These are phyloP conservation scores for Cololabis saira DNA, from an alignment of 2,113 vertebrate genomes.

Conservation along the genomic window DNA sequence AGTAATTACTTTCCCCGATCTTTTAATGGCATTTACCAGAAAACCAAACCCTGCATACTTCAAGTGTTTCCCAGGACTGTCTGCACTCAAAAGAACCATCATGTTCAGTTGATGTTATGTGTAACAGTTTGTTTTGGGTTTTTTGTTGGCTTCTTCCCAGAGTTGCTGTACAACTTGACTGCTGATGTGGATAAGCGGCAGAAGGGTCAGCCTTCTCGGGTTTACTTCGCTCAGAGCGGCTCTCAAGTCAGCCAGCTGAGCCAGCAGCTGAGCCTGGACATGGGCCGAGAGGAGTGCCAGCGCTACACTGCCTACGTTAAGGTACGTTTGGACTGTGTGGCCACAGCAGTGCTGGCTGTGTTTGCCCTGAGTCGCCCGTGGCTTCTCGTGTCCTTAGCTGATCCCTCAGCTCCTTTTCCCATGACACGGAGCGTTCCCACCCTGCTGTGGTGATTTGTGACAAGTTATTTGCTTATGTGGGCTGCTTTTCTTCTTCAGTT, in stretches of 20 bases:
- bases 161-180: conserved; percentile 90
- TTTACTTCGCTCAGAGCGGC: conserved; percentile 88
- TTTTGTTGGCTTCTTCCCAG: conserved; percentile 71
- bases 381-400: conserved; percentile 47
- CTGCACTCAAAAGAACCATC: conserved; percentile 1
- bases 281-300: conserved; percentile 85
- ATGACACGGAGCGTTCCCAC: conserved; percentile 42
- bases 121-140: no score
- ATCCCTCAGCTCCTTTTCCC: conserved; percentile 50
- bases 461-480: conserved; percentile 48
- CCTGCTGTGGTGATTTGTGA: conserved; percentile 37
- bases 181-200: conserved; percentile 92
- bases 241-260: conserved; percentile 86
- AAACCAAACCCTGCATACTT: conserved; percentile 50
- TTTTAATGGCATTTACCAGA: conserved; percentile 32
- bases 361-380: conserved; percentile 13
- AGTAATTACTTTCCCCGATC: conserved; percentile 19
- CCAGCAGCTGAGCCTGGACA: conserved; percentile 83
- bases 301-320: conserved; percentile 90
- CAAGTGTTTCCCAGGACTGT: conserved; percentile 9
- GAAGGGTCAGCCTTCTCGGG: conserved; percentile 85
- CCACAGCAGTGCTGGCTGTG: conserved; percentile 1
- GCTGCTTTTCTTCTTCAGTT: conserved; percentile 44
- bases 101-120: no score
- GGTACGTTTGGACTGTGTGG: conserved; percentile 78